Evolutionary conservation across 2,888 invertebrate genomes (phyloP).

Genomic region (Sycophila texana): DNA sequence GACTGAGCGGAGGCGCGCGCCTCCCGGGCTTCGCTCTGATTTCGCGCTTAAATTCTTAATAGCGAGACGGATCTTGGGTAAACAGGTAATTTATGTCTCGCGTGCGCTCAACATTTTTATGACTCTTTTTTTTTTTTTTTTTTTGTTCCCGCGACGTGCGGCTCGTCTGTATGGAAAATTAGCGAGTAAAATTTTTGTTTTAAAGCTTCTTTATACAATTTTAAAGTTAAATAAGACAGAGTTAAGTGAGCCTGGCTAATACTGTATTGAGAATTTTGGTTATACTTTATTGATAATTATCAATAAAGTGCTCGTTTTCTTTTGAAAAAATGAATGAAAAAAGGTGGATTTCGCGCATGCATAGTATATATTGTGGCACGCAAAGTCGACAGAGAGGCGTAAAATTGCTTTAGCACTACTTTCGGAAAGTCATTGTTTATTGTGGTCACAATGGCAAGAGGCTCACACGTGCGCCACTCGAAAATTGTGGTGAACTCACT

Average conservation of each 20-base stretch:
- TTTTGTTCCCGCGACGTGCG: neutral
- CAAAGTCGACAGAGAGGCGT: too few species aligned
- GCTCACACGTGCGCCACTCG: neutral
- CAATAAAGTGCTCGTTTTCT: too few species aligned
- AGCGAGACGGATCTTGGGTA: constrained; percentile 1
- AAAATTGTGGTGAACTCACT: constrained; percentile 13
- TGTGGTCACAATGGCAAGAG: neutral
- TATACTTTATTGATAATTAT: too few species aligned
- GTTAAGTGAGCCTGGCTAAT: too few species aligned
- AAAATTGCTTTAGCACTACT: too few species aligned
- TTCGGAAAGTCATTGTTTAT: too few species aligned
- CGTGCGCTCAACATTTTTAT: neutral
- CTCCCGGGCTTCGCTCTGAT: constrained; percentile 30
- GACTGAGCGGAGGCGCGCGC: neutral
- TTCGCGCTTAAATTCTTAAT: constrained; percentile 51
- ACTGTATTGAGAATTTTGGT: too few species aligned
- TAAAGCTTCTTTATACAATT: neutral
- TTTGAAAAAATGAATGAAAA: too few species aligned
- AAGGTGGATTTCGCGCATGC: too few species aligned
- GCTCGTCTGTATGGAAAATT: neutral
- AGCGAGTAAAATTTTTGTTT: neutral
- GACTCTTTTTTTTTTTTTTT: neutral
- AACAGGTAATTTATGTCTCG: constrained; percentile 41
- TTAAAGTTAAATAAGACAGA: too few species aligned
- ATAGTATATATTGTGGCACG: too few species aligned